Evolutionary conservation across 2,113 vertebrate genomes (phyloP).

Genomic region (Geococcyx californianus): DNA sequence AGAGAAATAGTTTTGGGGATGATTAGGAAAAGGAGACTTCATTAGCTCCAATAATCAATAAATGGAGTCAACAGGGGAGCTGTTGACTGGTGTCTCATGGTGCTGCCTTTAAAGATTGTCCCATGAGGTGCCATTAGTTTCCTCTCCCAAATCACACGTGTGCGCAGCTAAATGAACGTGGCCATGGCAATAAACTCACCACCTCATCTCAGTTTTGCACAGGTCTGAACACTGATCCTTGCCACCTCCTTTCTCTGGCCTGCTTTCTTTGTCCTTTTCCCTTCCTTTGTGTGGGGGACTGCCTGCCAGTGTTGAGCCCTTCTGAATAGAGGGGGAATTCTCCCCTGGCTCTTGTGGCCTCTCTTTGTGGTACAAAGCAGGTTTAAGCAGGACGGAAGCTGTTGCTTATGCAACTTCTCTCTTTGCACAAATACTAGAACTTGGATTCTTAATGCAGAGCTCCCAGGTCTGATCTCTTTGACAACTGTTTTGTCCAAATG

Average conservation of each 20-base stretch:
- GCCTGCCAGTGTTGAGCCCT: background rate
- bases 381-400: background rate
- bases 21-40: background rate
- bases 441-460: background rate
- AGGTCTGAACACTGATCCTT: background rate
- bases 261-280: background rate
- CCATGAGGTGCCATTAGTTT: background rate
- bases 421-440: background rate
- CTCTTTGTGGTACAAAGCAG: background rate
- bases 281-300: background rate
- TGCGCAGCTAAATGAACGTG: background rate
- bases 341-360: background rate
- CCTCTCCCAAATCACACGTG: background rate
- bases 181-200: background rate
- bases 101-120: background rate
- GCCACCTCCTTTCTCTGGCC: background rate
- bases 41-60: background rate
- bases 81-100: background rate
- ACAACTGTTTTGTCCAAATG: background rate
- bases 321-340: background rate
- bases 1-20: background rate
- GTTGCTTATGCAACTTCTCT: background rate
- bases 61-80: background rate
- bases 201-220: background rate
- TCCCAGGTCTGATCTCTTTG: background rate